phyloP scores from a whole-genome alignment of 2,797 vertebrate species.

The Esox masquinongy region DNA sequence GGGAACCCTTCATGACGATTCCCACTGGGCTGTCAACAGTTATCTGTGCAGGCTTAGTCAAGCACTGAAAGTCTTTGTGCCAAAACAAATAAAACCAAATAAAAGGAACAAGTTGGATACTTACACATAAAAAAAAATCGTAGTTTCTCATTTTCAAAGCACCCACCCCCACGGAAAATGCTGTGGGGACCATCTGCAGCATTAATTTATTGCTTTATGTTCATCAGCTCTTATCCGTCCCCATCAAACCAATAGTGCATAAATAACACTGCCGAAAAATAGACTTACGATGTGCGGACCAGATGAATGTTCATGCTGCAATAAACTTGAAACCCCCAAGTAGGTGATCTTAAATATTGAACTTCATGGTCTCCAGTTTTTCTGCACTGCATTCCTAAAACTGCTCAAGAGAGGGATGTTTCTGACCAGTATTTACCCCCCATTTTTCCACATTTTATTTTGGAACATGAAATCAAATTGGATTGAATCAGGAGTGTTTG shows the following conservation, averaged over 20 bases:
- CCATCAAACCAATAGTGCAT: slow-evolving; percentile 10
- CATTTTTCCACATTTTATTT: no score
- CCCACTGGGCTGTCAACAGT: neutral
- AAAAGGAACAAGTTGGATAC: neutral
- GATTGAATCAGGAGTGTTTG: no score
- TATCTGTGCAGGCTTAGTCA: neutral
- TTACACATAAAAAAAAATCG: neutral
- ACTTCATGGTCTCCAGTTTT: slow-evolving; percentile 19
- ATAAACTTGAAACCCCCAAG: slow-evolving; percentile 13
- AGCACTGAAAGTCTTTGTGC: neutral
- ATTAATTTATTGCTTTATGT: neutral
- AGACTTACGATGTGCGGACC: neutral
- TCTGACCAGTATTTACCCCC: no score
- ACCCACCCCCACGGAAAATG: neutral
- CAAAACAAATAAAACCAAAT: neutral
- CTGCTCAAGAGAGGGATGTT: neutral
- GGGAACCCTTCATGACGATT: neutral
- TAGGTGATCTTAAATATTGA: slow-evolving; percentile 1
- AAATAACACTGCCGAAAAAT: neutral
- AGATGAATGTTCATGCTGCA: slow-evolving; percentile 17
- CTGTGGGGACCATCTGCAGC: neutral
- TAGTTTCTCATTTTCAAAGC: neutral
- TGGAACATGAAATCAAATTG: no score
- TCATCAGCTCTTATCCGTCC: slow-evolving; percentile 1
- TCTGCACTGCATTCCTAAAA: neutral